Conservation (phyloP, 2,113 vertebrate species). For the Podarcis cretensis region DNA sequence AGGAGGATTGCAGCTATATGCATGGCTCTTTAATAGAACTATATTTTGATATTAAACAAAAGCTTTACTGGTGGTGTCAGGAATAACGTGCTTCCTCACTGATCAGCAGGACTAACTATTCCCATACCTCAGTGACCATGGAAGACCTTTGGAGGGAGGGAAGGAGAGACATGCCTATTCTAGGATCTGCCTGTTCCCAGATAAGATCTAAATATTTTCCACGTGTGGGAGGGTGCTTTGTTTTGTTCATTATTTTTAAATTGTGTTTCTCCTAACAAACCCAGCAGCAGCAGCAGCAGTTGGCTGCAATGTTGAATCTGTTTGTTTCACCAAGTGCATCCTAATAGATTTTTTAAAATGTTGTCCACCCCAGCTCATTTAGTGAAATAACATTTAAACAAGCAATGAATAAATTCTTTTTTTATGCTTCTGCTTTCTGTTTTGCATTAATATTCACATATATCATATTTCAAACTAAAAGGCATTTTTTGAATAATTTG, state of each 20-base stretch:
- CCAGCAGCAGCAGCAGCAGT: not conserved
- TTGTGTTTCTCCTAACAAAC: not conserved
- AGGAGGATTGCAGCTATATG: not conserved
- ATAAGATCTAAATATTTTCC: not conserved
- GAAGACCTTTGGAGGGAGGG: not conserved
- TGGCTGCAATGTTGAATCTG: not conserved
- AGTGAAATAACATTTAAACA: not conserved
- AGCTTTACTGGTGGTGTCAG: not conserved
- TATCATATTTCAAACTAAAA: not conserved
- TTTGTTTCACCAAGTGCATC: not conserved
- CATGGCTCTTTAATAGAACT: not conserved
- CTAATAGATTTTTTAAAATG: not conserved
- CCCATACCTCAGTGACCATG: not conserved
- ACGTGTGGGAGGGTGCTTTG: not conserved
- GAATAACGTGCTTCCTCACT: not conserved
- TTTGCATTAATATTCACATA: not conserved
- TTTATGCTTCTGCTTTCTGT: not conserved
- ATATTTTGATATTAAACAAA: not conserved
- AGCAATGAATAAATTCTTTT: not conserved
- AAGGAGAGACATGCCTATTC: not conserved
- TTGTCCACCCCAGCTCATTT: not conserved
- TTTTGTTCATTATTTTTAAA: not conserved
- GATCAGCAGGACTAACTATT: not conserved
- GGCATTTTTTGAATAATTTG: not conserved
- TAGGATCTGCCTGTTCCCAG: not conserved